Evolutionary conservation across 1,140 invertebrate species (phyloP).

Genomic region (Andrena cerasifolii): DNA sequence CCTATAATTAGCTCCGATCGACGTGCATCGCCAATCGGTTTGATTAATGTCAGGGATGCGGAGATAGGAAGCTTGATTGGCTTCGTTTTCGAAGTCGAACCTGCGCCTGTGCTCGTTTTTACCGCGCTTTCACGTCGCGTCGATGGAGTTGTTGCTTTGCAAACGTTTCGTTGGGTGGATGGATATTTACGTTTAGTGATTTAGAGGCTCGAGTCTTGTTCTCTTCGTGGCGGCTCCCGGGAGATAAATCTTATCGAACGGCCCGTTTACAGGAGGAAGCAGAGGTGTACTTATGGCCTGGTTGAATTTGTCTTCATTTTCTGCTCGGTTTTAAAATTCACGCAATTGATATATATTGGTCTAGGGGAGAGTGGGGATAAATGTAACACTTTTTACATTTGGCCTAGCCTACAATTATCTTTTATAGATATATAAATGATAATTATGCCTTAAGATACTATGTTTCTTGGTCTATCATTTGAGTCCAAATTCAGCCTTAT

Average conservation of each 20-base stretch:
- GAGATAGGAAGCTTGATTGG: not conserved
- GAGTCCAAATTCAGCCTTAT: no score
- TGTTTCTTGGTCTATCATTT: no score
- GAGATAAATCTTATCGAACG: not conserved
- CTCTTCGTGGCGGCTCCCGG: not conserved
- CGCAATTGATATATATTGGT: no score
- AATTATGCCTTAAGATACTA: no score
- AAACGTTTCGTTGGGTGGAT: slow-evolving; percentile 3
- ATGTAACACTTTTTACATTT: no score
- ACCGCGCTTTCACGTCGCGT: slow-evolving; percentile 15
- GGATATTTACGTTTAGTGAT: slow-evolving; percentile 14
- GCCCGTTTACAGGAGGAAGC: not conserved
- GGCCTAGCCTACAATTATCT: no score
- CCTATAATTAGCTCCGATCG: slow-evolving; percentile 18
- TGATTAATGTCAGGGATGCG: slow-evolving; percentile 33
- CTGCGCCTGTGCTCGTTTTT: not conserved
- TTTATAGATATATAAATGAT: no score
- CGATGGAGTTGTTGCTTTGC: slow-evolving; percentile 11
- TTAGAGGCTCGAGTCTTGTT: slow-evolving; percentile 7
- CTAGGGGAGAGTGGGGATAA: no score
- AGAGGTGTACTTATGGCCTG: not conserved
- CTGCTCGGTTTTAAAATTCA: no score
- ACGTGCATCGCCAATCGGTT: slow-evolving; percentile 14
- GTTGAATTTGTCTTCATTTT: not conserved
- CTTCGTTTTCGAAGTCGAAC: not conserved